Evolutionary conservation across 2,113 vertebrate species (phyloP).

Genomic region (Periophthalmus modestus): DNA sequence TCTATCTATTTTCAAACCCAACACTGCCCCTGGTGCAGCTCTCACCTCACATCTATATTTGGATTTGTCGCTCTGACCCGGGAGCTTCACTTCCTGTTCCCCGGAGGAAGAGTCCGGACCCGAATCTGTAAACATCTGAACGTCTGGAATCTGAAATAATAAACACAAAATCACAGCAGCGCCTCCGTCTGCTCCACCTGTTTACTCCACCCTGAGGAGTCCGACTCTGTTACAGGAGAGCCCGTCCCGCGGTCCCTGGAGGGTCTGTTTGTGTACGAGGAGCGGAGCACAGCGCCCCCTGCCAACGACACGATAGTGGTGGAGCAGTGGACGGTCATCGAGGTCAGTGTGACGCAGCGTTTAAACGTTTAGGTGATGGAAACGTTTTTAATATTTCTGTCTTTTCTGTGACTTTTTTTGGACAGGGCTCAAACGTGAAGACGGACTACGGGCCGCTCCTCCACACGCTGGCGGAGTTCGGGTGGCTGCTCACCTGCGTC

Average conservation of each 20-base stretch:
- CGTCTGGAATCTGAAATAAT: constrained; percentile 28
- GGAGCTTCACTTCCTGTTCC: constrained; percentile 72
- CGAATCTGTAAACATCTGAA: constrained; percentile 40
- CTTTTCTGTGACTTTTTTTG: neutral
- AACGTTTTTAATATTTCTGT: too few relatives aligned
- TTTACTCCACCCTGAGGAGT: too few relatives aligned
- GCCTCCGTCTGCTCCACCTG: constrained; percentile 24
- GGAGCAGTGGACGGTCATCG: constrained; percentile 96
- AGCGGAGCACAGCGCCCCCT: constrained; percentile 76
- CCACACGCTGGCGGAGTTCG: constrained; percentile 95
- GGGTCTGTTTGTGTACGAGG: constrained; percentile 95
- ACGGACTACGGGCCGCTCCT: constrained; percentile 94
- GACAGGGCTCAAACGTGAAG: constrained; percentile 88
- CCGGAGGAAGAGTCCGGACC: constrained; percentile 37
- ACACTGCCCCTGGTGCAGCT: constrained; percentile 11
- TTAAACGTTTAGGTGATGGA: too few relatives aligned
- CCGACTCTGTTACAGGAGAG: too few relatives aligned
- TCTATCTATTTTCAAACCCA: too few relatives aligned
- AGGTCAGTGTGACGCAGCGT: too few relatives aligned
- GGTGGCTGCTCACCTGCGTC: constrained; percentile 95
- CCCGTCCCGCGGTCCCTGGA: constrained; percentile 88
- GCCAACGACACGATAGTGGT: constrained; percentile 96
- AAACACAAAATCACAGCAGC: neutral
- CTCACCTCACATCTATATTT: constrained; percentile 66
- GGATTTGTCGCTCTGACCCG: constrained; percentile 55